Conservation (phyloP, 2,797 vertebrate species). For the Lerista edwardsae region DNA sequence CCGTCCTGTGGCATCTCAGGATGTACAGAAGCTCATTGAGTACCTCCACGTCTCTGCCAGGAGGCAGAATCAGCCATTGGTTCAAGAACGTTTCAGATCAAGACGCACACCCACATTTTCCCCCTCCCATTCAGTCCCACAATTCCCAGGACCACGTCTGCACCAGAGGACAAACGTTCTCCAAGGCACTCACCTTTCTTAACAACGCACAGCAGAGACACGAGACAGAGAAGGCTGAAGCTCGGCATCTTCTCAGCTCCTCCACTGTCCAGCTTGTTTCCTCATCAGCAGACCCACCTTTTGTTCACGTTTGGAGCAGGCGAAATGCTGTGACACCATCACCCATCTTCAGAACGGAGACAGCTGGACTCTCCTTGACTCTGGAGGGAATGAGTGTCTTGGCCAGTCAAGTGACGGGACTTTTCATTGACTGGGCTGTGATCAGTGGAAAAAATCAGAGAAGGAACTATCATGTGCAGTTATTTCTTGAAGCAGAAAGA, state of each 20-base stretch:
- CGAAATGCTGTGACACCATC: neutral
- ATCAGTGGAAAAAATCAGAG: constrained; percentile 55
- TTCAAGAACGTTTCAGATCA: neutral
- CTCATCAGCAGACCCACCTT: neutral
- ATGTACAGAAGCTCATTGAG: neutral
- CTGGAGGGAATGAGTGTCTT: constrained; percentile 53
- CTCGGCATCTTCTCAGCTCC: constrained; percentile 45
- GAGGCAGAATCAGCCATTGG: neutral
- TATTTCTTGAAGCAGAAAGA: neutral
- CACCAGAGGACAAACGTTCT: fast-evolving
- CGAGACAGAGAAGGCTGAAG: constrained; percentile 17
- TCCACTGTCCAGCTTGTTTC: neutral
- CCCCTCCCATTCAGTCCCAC: too few species aligned
- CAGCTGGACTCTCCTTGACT: constrained; percentile 42
- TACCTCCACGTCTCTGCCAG: neutral
- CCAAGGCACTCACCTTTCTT: constrained; percentile 65
- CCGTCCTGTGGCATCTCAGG: too few species aligned
- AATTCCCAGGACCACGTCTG: fast-evolving
- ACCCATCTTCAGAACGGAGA: neutral
- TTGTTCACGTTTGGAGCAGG: neutral
- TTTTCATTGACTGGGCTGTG: constrained; percentile 56
- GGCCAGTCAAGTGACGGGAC: constrained; percentile 7
- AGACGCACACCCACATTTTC: neutral
- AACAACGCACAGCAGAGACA: constrained; percentile 56
- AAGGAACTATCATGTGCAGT: neutral